Evolutionary conservation across 2,113 vertebrate species (phyloP).

Genomic region (Dolichallabes microphthalmus): DNA sequence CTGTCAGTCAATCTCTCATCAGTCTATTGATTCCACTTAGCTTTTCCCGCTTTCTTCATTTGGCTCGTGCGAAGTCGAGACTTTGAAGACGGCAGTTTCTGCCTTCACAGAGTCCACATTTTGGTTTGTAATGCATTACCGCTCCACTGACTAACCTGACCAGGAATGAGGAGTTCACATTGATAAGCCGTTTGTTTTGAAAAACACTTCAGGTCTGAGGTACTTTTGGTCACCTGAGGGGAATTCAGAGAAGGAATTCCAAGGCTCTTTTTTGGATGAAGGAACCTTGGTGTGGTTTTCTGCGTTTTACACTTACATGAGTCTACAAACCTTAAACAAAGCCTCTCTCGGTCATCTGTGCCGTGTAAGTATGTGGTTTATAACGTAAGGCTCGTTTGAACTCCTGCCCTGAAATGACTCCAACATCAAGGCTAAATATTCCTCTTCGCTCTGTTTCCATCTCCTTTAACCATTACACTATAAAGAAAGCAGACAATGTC

Average conservation of each 20-base stretch:
- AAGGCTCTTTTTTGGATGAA: slow-evolving; percentile 25
- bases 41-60: slow-evolving; percentile 1
- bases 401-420: slow-evolving; percentile 14
- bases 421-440: slow-evolving; percentile 7
- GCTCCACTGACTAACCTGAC: slow-evolving; percentile 34
- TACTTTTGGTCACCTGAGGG: slow-evolving; percentile 42
- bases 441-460: slow-evolving; percentile 1
- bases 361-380: not conserved
- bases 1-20: slow-evolving; percentile 38
- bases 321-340: slow-evolving; percentile 30
- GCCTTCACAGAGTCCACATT: slow-evolving; percentile 17
- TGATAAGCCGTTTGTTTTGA: slow-evolving; percentile 33
- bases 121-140: slow-evolving; percentile 20
- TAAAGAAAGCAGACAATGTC: slow-evolving; percentile 40
- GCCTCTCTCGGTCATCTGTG: not conserved
- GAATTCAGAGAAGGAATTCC: slow-evolving; percentile 38
- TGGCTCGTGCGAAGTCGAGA: slow-evolving; percentile 9
- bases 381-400: slow-evolving; percentile 1
- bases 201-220: slow-evolving; percentile 34
- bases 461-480: slow-evolving; percentile 24
- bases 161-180: slow-evolving; percentile 22
- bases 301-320: slow-evolving; percentile 24
- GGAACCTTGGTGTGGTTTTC: not conserved
- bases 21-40: slow-evolving; percentile 33
- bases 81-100: slow-evolving; percentile 1